Evolutionary conservation across 2,113 vertebrate genomes (phyloP).

Genomic region (Thinocorus orbignyianus): DNA sequence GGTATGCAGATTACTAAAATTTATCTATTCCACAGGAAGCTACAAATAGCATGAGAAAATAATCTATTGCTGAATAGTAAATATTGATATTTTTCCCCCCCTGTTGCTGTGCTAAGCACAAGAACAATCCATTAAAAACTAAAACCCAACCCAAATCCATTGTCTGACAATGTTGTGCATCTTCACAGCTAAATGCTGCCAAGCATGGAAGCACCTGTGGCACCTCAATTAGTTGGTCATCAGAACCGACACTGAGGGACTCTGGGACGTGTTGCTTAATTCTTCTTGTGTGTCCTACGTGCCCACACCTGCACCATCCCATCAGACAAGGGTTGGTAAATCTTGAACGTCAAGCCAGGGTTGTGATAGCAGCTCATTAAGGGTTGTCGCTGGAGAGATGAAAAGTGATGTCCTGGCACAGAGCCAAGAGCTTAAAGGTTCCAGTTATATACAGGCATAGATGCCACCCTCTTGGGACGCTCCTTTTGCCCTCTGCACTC

Average conservation of each 20-base stretch:
- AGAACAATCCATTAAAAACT: not conserved
- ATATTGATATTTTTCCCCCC: not conserved
- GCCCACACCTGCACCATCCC: not conserved
- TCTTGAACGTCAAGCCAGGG: not conserved
- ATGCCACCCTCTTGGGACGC: not conserved
- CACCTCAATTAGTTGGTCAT: not conserved
- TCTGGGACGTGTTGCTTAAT: not conserved
- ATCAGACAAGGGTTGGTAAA: not conserved
- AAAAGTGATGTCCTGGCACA: not conserved
- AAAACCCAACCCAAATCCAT: not conserved
- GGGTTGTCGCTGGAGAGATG: not conserved
- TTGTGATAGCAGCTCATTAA: not conserved
- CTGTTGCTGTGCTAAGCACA: not conserved
- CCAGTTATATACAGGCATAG: not conserved
- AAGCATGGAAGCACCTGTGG: not conserved
- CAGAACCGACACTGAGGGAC: not conserved
- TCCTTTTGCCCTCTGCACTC: not conserved
- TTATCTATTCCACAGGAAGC: not conserved
- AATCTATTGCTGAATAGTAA: not conserved
- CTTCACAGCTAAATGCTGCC: not conserved
- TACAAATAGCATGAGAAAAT: not conserved
- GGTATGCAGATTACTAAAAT: not conserved
- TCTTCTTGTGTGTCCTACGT: not conserved
- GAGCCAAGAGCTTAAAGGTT: not conserved
- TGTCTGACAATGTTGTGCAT: not conserved